These are phyloP conservation scores for Lapara coniferarum DNA, from an alignment of 2,888 invertebrate genomes.

Conservation along the genomic window DNA sequence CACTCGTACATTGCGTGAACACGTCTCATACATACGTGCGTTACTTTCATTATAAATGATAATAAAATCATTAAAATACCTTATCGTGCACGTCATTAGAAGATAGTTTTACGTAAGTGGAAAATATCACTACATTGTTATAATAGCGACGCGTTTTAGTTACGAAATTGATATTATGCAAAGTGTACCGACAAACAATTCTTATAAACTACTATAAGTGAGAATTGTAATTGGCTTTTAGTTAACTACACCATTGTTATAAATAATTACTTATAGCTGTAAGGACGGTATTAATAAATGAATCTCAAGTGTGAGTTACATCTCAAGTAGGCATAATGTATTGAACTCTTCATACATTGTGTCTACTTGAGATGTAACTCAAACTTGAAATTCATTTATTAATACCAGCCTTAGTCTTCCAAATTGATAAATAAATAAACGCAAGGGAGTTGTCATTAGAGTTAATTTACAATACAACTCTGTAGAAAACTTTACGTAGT, in stretches of 20 bases:
- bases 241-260: no score
- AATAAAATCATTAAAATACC: constrained; percentile 20
- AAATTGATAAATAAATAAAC: no score
- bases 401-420: no score
- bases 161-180: constrained; percentile 40
- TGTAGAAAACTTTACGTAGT: constrained; percentile 1
- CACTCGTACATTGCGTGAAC: constrained; percentile 39
- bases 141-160: constrained; percentile 36
- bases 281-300: no score
- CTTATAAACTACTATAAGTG: no score
- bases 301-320: no score
- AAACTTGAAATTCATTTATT: no score
- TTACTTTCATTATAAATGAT: constrained; percentile 25
- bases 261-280: no score
- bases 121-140: constrained; percentile 40
- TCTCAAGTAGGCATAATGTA: no score
- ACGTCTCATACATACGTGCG: constrained; percentile 30
- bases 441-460: neutral
- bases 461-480: neutral
- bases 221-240: no score
- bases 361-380: no score
- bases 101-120: constrained; percentile 28
- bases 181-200: constrained; percentile 13
- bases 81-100: constrained; percentile 31
- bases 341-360: no score